phyloP scores from a whole-genome alignment of 2,888 invertebrate species.

The Harpagoxenus sublaevis region DNA sequence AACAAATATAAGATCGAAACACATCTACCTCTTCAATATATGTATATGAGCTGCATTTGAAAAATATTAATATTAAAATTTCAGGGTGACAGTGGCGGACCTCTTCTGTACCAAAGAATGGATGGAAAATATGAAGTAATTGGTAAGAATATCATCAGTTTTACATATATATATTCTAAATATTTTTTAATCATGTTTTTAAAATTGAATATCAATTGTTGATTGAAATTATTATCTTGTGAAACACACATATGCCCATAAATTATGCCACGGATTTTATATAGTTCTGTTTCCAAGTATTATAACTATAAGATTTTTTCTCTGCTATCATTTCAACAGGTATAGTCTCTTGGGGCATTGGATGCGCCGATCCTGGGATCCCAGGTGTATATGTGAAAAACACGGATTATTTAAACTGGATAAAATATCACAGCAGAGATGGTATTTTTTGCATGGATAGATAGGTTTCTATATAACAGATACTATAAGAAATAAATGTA shows the following conservation, averaged over 20 bases:
- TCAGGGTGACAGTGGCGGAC: constrained; percentile 91
- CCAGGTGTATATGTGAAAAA: constrained; percentile 86
- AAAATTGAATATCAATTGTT: neutral
- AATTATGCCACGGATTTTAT: neutral
- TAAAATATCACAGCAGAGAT: constrained; percentile 80
- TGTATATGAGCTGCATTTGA: neutral
- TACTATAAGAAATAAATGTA: constrained; percentile 23
- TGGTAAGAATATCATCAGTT: constrained; percentile 86
- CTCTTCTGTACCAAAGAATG: constrained; percentile 87
- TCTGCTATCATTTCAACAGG: constrained; percentile 84
- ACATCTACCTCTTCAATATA: neutral
- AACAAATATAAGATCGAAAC: neutral
- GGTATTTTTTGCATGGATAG: constrained; percentile 79
- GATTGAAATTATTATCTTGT: neutral
- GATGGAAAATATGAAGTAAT: constrained; percentile 88
- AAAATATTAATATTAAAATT: constrained; percentile 6
- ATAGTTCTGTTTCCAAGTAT: neutral
- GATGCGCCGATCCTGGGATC: constrained; percentile 88
- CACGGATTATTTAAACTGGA: constrained; percentile 82
- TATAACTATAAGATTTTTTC: neutral
- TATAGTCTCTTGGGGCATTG: constrained; percentile 90
- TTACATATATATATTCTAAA: neutral
- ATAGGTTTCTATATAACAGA: constrained; percentile 43
- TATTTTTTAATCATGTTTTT: neutral
- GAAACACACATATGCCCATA: neutral